Evolutionary conservation across 2,888 invertebrate species (phyloP).

Genomic region (Chloroclystis v-ata): DNA sequence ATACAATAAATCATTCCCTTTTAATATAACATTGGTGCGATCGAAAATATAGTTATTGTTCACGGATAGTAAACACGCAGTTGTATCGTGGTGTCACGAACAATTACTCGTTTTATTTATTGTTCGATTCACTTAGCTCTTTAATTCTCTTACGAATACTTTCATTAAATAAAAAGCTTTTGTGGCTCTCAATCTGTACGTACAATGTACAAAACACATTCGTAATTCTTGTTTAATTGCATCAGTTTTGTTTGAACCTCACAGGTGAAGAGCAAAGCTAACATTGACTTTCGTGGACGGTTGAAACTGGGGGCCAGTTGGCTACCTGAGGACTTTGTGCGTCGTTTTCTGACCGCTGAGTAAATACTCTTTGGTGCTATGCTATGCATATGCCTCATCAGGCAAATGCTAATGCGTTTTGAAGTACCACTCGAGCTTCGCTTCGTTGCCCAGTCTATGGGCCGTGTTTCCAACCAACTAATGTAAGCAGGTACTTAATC

Average conservation of each 20-base stretch:
- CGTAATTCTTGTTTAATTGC: slow-evolving; percentile 37
- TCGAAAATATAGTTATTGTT: slow-evolving; percentile 35
- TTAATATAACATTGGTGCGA: slow-evolving; percentile 27
- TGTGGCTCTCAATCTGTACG: not conserved
- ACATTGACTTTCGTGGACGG: slow-evolving; percentile 44
- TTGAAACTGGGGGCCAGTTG: slow-evolving; percentile 29
- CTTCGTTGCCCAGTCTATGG: slow-evolving; percentile 43
- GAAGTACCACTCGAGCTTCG: slow-evolving; percentile 51
- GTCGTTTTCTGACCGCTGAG: slow-evolving; percentile 35
- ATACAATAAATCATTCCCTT: slow-evolving; percentile 23
- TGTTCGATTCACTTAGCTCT: slow-evolving; percentile 18
- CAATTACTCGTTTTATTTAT: slow-evolving; percentile 37
- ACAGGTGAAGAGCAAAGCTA: slow-evolving; percentile 49
- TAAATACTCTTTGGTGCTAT: slow-evolving; percentile 36
- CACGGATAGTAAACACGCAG: slow-evolving; percentile 31
- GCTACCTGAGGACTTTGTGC: slow-evolving; percentile 31
- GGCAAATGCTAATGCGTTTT: slow-evolving; percentile 57
- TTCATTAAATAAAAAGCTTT: too few relatives aligned
- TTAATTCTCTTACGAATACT: not conserved
- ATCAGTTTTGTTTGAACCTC: slow-evolving; percentile 43
- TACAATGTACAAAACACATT: slow-evolving; percentile 2
- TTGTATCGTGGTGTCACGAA: slow-evolving; percentile 34
- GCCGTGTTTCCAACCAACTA: slow-evolving; percentile 43
- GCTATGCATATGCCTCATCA: slow-evolving; percentile 48
- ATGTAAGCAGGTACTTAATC: slow-evolving; percentile 24